Evolutionary conservation across 2,888 invertebrate genomes (phyloP).

Genomic region (Druceiella hillmani): DNA sequence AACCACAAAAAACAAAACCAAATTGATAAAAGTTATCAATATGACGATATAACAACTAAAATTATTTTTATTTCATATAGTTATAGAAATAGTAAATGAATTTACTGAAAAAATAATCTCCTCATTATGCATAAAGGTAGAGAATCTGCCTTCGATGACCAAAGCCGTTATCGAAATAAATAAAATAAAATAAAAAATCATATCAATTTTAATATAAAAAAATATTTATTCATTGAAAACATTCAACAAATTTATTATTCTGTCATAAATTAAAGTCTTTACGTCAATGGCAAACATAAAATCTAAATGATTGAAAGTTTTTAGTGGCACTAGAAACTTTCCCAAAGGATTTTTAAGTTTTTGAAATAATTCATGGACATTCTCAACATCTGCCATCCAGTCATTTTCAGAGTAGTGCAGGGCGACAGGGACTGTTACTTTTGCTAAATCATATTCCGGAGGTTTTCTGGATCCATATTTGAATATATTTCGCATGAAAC

Average conservation of each 20-base stretch:
- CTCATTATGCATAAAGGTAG: too few relatives aligned
- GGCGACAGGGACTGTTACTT: conserved; percentile 42
- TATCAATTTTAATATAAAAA: too few relatives aligned
- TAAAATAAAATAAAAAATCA: too few relatives aligned
- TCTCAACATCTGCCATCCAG: conserved; percentile 42
- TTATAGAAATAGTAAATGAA: too few relatives aligned
- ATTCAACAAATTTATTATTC: conserved; percentile 42
- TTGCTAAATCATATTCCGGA: conserved; percentile 44
- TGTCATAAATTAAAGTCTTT: conserved; percentile 52
- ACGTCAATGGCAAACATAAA: conserved; percentile 54
- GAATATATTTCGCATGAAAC: conserved; percentile 36
- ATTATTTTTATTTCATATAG: too few relatives aligned
- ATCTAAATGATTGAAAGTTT: conserved; percentile 52
- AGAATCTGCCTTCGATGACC: too few relatives aligned
- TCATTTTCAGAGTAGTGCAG: conserved; percentile 51
- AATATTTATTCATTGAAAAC: conserved; percentile 30
- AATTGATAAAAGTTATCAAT: too few relatives aligned
- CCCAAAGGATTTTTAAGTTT: conserved; percentile 41
- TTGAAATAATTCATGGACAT: conserved; percentile 38
- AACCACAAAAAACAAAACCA: too few relatives aligned
- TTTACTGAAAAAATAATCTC: too few relatives aligned
- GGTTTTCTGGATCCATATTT: conserved; percentile 45
- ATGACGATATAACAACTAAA: too few relatives aligned
- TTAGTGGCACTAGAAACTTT: conserved; percentile 41
- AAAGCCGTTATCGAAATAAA: too few relatives aligned